Evolutionary conservation across 2,888 invertebrate genomes (phyloP).

Genomic region (Melinopterus prodromus): DNA sequence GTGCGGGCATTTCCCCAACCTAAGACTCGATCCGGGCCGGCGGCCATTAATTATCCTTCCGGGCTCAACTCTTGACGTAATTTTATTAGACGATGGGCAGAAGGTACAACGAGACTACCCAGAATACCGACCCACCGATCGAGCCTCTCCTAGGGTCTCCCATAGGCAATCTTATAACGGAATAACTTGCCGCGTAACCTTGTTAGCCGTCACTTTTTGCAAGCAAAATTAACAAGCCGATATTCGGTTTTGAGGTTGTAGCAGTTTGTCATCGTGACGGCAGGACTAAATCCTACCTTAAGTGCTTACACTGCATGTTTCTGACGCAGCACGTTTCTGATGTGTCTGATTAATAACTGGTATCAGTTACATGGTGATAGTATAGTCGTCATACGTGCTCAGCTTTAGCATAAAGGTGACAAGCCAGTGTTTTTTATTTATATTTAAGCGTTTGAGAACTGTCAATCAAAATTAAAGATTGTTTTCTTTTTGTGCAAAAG

Average conservation of each 20-base stretch:
- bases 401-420: too few species aligned
- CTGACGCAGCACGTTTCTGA: too few species aligned
- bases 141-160: too few species aligned
- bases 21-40: neutral
- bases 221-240: neutral
- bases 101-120: slow-evolving; percentile 4
- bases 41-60: slow-evolving; percentile 19
- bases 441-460: too few species aligned
- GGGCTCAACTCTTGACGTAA: slow-evolving; percentile 18
- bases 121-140: neutral
- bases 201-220: neutral
- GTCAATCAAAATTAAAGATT: too few species aligned
- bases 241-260: neutral
- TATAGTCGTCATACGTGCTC: too few species aligned
- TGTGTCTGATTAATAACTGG: too few species aligned
- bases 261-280: neutral
- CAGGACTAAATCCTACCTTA: neutral
- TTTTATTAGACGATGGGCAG: slow-evolving; percentile 20
- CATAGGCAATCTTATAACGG: too few species aligned
- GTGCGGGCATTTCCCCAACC: neutral
- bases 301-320: neutral
- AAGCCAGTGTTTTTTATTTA: too few species aligned
- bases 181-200: neutral
- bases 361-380: too few species aligned
- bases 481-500: too few species aligned